Evolutionary conservation across 2,888 invertebrate species (phyloP).

Genomic region (Magallana nippona): DNA sequence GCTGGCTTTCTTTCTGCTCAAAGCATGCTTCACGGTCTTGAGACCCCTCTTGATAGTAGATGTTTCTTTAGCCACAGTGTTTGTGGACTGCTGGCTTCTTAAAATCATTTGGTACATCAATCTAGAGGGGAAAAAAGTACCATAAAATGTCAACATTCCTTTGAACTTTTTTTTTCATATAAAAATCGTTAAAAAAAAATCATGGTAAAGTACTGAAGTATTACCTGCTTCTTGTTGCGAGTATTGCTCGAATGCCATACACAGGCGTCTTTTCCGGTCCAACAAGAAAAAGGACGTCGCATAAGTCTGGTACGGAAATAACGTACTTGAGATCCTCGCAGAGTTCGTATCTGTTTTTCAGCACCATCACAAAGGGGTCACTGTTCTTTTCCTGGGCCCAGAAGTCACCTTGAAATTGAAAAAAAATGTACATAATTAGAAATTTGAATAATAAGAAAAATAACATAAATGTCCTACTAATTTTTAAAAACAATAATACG

Average conservation of each 20-base stretch:
- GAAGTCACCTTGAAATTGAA: slow-evolving; percentile 37
- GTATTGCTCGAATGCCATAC: slow-evolving; percentile 48
- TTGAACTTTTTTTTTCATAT: too few species aligned
- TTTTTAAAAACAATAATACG: too few species aligned
- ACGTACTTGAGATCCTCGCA: slow-evolving; percentile 52
- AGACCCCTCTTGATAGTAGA: slow-evolving; percentile 35
- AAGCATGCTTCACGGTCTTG: slow-evolving; percentile 22
- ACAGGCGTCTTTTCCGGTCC: slow-evolving; percentile 43
- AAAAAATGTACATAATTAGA: too few species aligned
- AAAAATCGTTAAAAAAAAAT: too few species aligned
- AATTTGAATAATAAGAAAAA: too few species aligned
- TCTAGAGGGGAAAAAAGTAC: slow-evolving; percentile 19
- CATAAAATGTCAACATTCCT: too few species aligned
- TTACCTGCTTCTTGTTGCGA: slow-evolving; percentile 50
- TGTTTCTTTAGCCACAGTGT: slow-evolving; percentile 34
- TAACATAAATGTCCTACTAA: too few species aligned
- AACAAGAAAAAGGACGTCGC: slow-evolving; percentile 49
- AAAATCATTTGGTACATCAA: slow-evolving; percentile 47
- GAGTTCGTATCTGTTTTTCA: slow-evolving; percentile 45
- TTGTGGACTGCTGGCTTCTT: slow-evolving; percentile 33
- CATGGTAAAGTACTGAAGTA: not conserved
- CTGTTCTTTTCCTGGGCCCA: slow-evolving; percentile 31
- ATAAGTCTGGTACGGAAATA: slow-evolving; percentile 51
- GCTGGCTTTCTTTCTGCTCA: slow-evolving; percentile 6
- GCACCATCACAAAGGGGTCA: slow-evolving; percentile 43